Evolutionary conservation across 2,888 invertebrate species (phyloP).

Genomic region (Pandemis corylana): DNA sequence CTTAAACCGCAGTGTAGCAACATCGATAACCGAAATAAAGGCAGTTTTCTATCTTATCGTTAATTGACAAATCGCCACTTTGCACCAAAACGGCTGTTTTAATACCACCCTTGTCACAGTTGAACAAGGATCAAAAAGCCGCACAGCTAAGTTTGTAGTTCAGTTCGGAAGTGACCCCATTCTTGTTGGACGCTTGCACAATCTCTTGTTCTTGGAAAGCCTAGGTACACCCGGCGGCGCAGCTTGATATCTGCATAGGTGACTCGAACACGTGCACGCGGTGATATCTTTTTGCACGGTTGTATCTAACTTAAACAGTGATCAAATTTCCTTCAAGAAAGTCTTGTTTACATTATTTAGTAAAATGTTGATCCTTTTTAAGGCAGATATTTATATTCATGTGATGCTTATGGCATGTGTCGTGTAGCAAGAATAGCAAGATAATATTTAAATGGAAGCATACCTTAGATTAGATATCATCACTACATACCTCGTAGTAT

Average conservation of each 20-base stretch:
- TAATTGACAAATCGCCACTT: conserved; percentile 26
- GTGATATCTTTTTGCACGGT: conserved; percentile 28
- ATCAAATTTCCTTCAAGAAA: conserved; percentile 8
- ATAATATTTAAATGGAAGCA: too few relatives aligned
- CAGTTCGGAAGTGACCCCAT: conserved; percentile 42
- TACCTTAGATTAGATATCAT: too few relatives aligned
- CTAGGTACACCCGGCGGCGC: conserved; percentile 26
- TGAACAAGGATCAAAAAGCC: not conserved
- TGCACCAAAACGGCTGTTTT: not conserved
- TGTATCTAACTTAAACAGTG: conserved; percentile 10
- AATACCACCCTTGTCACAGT: not conserved
- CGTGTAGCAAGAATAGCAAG: too few relatives aligned
- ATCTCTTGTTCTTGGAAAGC: conserved; percentile 43
- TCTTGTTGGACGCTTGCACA: conserved; percentile 39
- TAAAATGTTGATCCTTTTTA: not conserved
- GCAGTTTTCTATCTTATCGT: conserved; percentile 33
- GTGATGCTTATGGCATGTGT: too few relatives aligned
- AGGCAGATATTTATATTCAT: too few relatives aligned
- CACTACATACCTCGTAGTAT: too few relatives aligned
- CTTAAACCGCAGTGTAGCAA: conserved; percentile 7
- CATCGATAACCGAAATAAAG: conserved; percentile 19
- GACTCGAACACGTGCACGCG: conserved; percentile 31
- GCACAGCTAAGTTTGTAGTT: conserved; percentile 23
- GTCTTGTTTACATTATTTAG: conserved; percentile 3
- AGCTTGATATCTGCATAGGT: conserved; percentile 27